phyloP scores from a whole-genome alignment of 2,888 invertebrate genomes.

The Pseudolycoriella hygida region DNA sequence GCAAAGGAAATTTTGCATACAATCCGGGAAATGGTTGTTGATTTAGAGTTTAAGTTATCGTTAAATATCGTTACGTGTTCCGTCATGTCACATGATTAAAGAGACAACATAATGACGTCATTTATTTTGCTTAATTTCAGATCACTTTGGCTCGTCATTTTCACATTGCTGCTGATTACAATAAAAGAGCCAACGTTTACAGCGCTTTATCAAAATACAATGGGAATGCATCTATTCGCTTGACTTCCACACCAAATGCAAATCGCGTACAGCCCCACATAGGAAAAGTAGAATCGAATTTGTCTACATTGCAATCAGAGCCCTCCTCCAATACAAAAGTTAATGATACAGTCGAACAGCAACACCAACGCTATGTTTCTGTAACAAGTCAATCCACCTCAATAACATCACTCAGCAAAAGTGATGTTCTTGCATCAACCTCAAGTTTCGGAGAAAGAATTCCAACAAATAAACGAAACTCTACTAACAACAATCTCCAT shows the following conservation, averaged over 20 bases:
- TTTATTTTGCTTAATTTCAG: slow-evolving; percentile 12
- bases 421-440: neutral
- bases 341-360: slow-evolving; percentile 8
- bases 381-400: slow-evolving; percentile 22
- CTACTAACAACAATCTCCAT: neutral
- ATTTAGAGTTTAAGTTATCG: no score
- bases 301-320: neutral
- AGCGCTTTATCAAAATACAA: slow-evolving; percentile 21
- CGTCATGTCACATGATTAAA: no score
- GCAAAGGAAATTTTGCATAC: no score
- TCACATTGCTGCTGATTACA: slow-evolving; percentile 20
- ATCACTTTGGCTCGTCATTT: slow-evolving; percentile 26
- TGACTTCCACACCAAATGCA: slow-evolving; percentile 15
- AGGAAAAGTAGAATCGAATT: neutral
- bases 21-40: no score
- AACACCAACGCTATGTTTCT: slow-evolving; percentile 21
- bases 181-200: slow-evolving; percentile 23
- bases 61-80: no score
- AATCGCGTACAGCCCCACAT: neutral
- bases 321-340: neutral
- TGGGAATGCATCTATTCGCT: slow-evolving; percentile 23
- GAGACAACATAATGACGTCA: no score
- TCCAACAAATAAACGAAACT: neutral
- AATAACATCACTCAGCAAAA: slow-evolving; percentile 4
- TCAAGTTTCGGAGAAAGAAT: neutral